These are phyloP conservation scores for Koerneria pararmatus DNA, from an alignment of 2,888 invertebrate genomes.

Conservation along the genomic window DNA sequence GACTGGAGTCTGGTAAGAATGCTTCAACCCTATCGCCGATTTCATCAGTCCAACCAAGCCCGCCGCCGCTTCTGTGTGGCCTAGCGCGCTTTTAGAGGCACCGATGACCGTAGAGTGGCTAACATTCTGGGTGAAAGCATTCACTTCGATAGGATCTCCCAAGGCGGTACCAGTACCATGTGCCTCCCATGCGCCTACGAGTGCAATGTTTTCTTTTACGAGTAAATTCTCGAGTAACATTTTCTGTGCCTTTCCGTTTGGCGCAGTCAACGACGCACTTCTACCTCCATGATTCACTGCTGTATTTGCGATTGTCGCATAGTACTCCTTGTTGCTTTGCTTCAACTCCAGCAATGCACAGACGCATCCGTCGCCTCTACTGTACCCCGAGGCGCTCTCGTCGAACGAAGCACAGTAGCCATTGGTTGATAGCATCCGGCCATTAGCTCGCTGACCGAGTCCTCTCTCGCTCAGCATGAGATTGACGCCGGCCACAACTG, in stretches of 20 bases:
- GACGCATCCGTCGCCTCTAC: slow-evolving; percentile 60
- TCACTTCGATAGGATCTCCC: slow-evolving; percentile 59
- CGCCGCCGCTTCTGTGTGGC: slow-evolving; percentile 56
- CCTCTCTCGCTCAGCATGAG: slow-evolving; percentile 62
- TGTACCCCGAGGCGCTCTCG: slow-evolving; percentile 59
- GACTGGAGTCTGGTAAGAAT: slow-evolving; percentile 41
- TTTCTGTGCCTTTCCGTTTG: slow-evolving; percentile 51
- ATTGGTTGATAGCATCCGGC: slow-evolving; percentile 55
- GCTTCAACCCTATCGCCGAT: slow-evolving; percentile 36
- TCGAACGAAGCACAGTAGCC: slow-evolving; percentile 60
- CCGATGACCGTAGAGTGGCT: slow-evolving; percentile 31
- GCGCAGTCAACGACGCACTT: slow-evolving; percentile 57
- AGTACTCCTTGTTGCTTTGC: slow-evolving; percentile 33
- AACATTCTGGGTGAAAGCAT: slow-evolving; percentile 40
- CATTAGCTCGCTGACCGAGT: slow-evolving; percentile 49
- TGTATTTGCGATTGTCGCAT: slow-evolving; percentile 44
- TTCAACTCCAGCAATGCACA: slow-evolving; percentile 55
- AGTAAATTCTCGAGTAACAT: slow-evolving; percentile 32
- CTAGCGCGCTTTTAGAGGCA: slow-evolving; percentile 49
- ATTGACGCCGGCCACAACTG: slow-evolving; percentile 80
- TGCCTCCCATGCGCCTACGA: slow-evolving; percentile 53
- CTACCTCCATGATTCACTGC: slow-evolving; percentile 59
- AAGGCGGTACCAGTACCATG: slow-evolving; percentile 59
- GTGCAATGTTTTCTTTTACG: slow-evolving; percentile 19
- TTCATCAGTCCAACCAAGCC: slow-evolving; percentile 54